Conservation (phyloP, 2,888 invertebrate species). For the Orgyia antiqua region DNA sequence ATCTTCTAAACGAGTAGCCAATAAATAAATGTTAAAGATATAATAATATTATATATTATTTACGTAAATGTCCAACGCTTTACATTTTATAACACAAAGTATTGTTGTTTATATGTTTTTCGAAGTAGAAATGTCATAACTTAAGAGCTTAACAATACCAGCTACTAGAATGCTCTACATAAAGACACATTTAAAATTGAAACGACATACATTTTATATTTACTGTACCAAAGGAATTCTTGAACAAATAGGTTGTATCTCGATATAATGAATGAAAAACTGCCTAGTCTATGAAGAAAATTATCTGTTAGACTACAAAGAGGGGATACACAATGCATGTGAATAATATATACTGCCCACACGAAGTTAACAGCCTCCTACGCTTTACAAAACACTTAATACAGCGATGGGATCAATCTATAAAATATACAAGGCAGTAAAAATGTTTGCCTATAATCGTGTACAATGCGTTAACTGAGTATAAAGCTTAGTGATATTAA, state of each 20-base stretch:
- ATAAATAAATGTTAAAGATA: not conserved
- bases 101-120: not conserved
- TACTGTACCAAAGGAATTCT: conserved; percentile 16
- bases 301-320: conserved; percentile 43
- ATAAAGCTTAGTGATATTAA: conserved; percentile 37
- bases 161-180: conserved; percentile 11
- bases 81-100: not conserved
- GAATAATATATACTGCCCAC: conserved; percentile 66
- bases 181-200: conserved; percentile 14
- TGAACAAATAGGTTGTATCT: conserved; percentile 35
- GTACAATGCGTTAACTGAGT: conserved; percentile 36
- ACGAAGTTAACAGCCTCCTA: conserved; percentile 50
- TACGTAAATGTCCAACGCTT: no score
- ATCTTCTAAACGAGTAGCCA: not conserved
- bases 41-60: not conserved
- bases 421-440: conserved; percentile 56
- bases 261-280: conserved; percentile 58
- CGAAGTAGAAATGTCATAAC: conserved; percentile 3
- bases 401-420: conserved; percentile 49
- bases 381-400: conserved; percentile 60
- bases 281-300: conserved; percentile 52
- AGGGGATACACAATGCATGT: conserved; percentile 43
- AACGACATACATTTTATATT: conserved; percentile 16
- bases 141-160: conserved; percentile 2
- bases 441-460: conserved; percentile 42